Base-by-base conservation (phyloP, 1,140 invertebrate species). In the Neocloeon triangulifer region DNA sequence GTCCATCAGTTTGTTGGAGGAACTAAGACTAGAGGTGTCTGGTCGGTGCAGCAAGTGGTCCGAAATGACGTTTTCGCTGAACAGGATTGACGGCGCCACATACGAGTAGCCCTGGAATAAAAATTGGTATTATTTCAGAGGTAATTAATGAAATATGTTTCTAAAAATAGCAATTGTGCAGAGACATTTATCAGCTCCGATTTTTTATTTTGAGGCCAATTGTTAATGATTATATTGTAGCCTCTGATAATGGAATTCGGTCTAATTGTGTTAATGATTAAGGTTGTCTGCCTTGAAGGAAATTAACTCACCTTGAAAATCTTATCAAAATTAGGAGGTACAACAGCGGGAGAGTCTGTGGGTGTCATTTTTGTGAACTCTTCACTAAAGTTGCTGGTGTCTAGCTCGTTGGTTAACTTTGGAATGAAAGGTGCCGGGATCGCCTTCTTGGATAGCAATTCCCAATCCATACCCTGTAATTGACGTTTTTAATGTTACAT, bases 301-400 rank as follows among this genome's bases (percentile, higher is more conserved):
- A 32, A 29, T 22, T 5, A 16, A n/a, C 29, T 45, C 43, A 69
- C 76, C 64, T 79, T 70, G 51, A 92, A 96, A 21, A 91, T 64
- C 49, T 80, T 81, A 40, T 86, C 78, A 40, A 71, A 73, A 49
- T 85, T 77, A 2, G 70, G 62, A 13, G 86, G 86, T 14, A 77
- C 66, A 25, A 82, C 67, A 3, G 78, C 81, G 1, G 86, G 85
- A n/a, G 81, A 88, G 51, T 94, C 86, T 1, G 78, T 69, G 3
- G 82, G 73, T 28, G 66, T 61, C 71, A 89, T 84, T 39, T 70
- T 69, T 0, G 89, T 96, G 49, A 97, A 96, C 58, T 96, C 89
- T 37, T 84, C 80, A 17, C 86, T 79, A 55, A 96, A 96, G 57
- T 95, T 94, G 45, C 81, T 85, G 4, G 86, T 82, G 57, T 96